These are phyloP conservation scores for Meandrusa payeni DNA, from an alignment of 2,888 invertebrate genomes.

Conservation along the genomic window DNA sequence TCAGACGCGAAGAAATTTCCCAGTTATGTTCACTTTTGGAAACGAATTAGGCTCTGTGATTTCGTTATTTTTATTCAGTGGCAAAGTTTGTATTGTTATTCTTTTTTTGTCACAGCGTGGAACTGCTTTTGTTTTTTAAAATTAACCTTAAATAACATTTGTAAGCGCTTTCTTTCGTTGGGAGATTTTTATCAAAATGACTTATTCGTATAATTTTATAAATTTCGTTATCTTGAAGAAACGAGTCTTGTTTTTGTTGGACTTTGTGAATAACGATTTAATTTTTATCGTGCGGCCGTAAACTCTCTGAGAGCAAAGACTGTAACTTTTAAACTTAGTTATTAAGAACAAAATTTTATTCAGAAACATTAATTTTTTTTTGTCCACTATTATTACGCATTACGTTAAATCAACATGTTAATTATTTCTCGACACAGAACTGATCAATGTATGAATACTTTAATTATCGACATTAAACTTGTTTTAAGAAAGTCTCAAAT, in stretches of 20 bases:
- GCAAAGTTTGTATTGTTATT: slow-evolving; percentile 70
- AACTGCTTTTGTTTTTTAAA: slow-evolving; percentile 48
- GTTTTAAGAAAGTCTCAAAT: slow-evolving; percentile 21
- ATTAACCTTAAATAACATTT: slow-evolving; percentile 53
- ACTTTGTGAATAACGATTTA: slow-evolving; percentile 5
- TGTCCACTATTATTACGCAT: too few species aligned
- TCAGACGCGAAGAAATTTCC: slow-evolving; percentile 24
- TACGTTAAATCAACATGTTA: too few species aligned
- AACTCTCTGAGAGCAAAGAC: background rate
- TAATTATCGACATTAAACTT: background rate
- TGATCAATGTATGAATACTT: too few species aligned
- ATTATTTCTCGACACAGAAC: too few species aligned
- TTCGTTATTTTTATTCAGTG: slow-evolving; percentile 71
- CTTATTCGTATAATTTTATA: slow-evolving; percentile 67
- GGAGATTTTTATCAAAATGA: slow-evolving; percentile 62
- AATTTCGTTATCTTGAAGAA: slow-evolving; percentile 45
- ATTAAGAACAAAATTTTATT: too few species aligned
- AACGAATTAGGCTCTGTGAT: slow-evolving; percentile 61
- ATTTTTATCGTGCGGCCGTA: slow-evolving; percentile 4
- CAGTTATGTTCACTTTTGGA: slow-evolving; percentile 48
- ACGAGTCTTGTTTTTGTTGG: slow-evolving; percentile 34
- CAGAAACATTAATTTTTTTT: too few species aligned
- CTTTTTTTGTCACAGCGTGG: slow-evolving; percentile 42
- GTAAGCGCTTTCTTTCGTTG: slow-evolving; percentile 47
- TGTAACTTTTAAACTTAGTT: background rate